phyloP scores from a whole-genome alignment of 2,888 invertebrate species.

The Ephialtes manifestator region DNA sequence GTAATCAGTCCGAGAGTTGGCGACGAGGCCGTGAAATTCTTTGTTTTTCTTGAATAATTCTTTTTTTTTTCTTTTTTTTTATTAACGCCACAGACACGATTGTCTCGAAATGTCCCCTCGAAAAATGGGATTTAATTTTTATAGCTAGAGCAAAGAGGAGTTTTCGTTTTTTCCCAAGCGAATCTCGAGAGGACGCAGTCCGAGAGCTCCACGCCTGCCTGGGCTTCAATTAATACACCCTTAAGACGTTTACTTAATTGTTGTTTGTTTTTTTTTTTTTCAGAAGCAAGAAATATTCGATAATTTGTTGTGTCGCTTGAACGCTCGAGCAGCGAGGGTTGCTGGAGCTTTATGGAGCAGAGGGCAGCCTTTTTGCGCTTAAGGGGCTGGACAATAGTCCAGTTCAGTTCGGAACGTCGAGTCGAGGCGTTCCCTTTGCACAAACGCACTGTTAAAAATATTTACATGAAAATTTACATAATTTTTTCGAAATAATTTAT shows the following conservation, averaged over 20 bases:
- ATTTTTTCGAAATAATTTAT: too few species aligned
- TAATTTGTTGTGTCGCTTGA: conserved; percentile 5
- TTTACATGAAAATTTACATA: too few species aligned
- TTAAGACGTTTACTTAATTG: conserved; percentile 1
- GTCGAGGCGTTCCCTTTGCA: conserved; percentile 11
- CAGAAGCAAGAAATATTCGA: conserved; percentile 25
- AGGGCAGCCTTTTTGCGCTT: conserved; percentile 34
- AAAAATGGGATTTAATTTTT: not conserved
- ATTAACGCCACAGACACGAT: conserved; percentile 31
- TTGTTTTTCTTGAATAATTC: conserved; percentile 19
- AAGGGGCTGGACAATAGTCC: conserved; percentile 51
- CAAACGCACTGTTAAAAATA: not conserved
- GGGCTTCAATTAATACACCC: not conserved
- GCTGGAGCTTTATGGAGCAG: conserved; percentile 45
- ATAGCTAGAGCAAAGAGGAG: not conserved
- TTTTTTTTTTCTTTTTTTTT: conserved; percentile 2
- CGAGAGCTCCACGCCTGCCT: not conserved
- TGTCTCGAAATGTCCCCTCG: conserved; percentile 40
- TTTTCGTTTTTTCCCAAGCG: not conserved
- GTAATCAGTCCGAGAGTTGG: conserved; percentile 71
- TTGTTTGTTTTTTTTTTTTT: conserved; percentile 23
- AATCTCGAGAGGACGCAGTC: conserved; percentile 20
- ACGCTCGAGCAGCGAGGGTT: conserved; percentile 1
- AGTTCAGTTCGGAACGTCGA: conserved; percentile 31
- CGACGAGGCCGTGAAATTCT: conserved; percentile 65